A percentile compares a stretch with the other conserved stretches of the same genome.
These are phyloP conservation scores for Drosophila mojavensis DNA, from an alignment of 1,140 invertebrate species.

Conservation along the genomic window DNA sequence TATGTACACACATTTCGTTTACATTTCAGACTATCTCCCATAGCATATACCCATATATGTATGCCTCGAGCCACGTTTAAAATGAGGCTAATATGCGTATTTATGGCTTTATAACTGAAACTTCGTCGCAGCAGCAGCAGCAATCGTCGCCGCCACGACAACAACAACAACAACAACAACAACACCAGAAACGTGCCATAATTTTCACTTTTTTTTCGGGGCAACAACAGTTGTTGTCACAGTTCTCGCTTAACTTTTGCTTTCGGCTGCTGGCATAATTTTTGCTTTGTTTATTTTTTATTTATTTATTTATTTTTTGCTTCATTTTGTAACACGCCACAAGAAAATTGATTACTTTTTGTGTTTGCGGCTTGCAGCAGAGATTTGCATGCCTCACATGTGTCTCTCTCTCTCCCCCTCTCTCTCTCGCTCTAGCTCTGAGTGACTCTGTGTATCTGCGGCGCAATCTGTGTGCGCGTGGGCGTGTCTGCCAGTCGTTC, in stretches of 20 bases:
- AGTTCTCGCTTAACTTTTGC: conserved; percentile 58
- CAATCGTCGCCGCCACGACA: background rate
- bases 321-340: conserved; percentile 30
- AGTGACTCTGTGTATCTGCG: conserved; percentile 6
- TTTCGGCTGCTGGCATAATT: conserved; percentile 70
- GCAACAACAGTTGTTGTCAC: conserved; percentile 32
- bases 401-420: background rate
- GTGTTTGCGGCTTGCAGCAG: conserved; percentile 12
- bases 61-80: conserved; percentile 29
- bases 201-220: conserved; percentile 73
- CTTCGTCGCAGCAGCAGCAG: conserved; percentile 21
- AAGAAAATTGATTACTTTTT: conserved; percentile 40
- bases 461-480: conserved; percentile 34
- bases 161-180: background rate
- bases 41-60: background rate
- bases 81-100: conserved; percentile 80
- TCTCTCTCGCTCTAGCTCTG: background rate
- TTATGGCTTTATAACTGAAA: conserved; percentile 50
- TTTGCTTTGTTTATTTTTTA: conserved; percentile 28
- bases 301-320: conserved; percentile 40
- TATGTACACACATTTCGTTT: background rate
- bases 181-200: conserved; percentile 52
- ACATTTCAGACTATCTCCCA: background rate
- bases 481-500: conserved; percentile 22
- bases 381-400: conserved; percentile 37